Evolutionary conservation across 1,140 invertebrate genomes (phyloP).

Genomic region (Neodiprion virginianus): DNA sequence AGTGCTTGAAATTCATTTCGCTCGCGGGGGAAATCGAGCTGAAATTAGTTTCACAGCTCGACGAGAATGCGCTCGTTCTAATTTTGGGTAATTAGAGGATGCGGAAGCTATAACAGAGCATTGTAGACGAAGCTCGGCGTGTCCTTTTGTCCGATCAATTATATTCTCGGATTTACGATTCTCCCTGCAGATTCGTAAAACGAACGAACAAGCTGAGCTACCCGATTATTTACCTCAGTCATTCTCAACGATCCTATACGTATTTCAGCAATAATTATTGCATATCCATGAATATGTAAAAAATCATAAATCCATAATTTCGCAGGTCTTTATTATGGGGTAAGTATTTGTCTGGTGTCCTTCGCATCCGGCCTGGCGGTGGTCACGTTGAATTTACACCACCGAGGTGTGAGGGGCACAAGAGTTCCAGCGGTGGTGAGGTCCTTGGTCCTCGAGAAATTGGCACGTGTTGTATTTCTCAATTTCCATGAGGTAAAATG

Average conservation of each 20-base stretch:
- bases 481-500: constrained; percentile 45
- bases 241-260: too few relatives aligned
- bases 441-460: constrained; percentile 70
- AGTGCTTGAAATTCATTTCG: not conserved
- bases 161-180: not conserved
- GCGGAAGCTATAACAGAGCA: not conserved
- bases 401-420: constrained; percentile 80
- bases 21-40: not conserved
- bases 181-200: not conserved
- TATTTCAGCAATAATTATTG: too few relatives aligned
- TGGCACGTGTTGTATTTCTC: constrained; percentile 69
- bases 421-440: constrained; percentile 75
- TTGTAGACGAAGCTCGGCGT: not conserved
- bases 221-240: too few relatives aligned
- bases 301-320: constrained; percentile 22
- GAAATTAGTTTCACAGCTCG: not conserved
- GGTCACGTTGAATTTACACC: constrained; percentile 86
- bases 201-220: too few relatives aligned
- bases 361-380: constrained; percentile 88
- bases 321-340: constrained; percentile 88
- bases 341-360: constrained; percentile 89
- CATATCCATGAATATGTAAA: not conserved
- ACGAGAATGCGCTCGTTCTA: not conserved
- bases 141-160: not conserved
- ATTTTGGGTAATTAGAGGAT: not conserved